Evolutionary conservation across 92 coral and sea anemone species (phyloP), one percentile per base, ranked within the genome.

Genomic region (Zoanthus sociatus): DNA sequence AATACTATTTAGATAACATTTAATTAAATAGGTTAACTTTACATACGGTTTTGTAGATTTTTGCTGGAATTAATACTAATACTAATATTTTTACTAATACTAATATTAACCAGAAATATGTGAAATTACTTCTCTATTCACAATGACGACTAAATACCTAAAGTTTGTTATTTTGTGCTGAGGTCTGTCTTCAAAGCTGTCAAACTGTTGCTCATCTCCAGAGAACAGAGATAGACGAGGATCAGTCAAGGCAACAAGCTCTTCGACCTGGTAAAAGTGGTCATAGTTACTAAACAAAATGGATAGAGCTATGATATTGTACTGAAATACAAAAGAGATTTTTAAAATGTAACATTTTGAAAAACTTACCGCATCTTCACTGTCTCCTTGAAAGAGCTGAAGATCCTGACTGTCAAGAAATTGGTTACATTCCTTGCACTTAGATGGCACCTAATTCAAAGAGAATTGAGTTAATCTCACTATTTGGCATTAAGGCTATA

Each of bases 121-220:
- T 37, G 42, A 37, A 37, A 3, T 37, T 37, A 37, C 42, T 37
- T 37, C 42, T 37, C 42, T 37, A 37, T 37, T 37, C 42, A 37
- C 2, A 37, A 37, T 37, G 3, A 37, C 42, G 42, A 37, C 4
- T 70, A 17, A 51, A 5, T 86, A 97, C 99, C 99, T 97, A 89
- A 97, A 97, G 89, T 97, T 93, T 66, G 99, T 97, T 48, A 97
- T 88, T 83, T 93, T 95, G 84, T 97, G 98, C 77, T 97, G 99
- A 81, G 99, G 99, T 70, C 94, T 93, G 86, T 97, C 99, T 68
- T 95, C 96, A 92, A 95, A 97, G 76, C 98, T 97, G 48, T 92
- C 99, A 79, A 89, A 97, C 79, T 95, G 95, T 61, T 94, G 94
- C 79, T 97, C 99, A 15, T 95, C 94, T 45, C 99, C 99, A 78